phyloP scores from a whole-genome alignment of 2,888 invertebrate genomes.

The Camponotus fellah region DNA sequence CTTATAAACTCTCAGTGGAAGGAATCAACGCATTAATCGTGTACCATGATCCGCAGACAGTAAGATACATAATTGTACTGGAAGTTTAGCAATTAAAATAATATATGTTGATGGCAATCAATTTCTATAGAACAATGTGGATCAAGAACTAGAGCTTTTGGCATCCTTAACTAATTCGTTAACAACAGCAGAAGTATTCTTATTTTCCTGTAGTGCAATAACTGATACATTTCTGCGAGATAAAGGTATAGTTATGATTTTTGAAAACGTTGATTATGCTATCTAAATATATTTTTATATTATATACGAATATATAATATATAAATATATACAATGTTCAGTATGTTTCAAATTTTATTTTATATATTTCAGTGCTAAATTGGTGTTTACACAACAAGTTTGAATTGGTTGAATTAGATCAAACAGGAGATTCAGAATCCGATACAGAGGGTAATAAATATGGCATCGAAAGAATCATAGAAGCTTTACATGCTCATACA shows the following conservation, averaged over 20 bases:
- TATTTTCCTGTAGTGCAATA: conserved; percentile 79
- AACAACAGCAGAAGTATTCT: conserved; percentile 78
- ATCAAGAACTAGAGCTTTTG: conserved; percentile 77
- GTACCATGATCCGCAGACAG: conserved; percentile 88
- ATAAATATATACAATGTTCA: not conserved
- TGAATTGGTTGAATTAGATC: conserved; percentile 89
- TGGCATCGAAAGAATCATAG: conserved; percentile 90
- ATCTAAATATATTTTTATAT: not conserved
- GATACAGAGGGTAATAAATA: conserved; percentile 88
- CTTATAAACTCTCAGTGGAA: conserved; percentile 86
- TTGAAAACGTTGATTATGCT: not conserved
- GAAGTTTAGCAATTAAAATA: not conserved
- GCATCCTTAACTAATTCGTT: conserved; percentile 74
- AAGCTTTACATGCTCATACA: conserved; percentile 91
- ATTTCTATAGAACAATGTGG: conserved; percentile 77
- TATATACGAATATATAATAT: not conserved
- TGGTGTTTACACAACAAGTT: conserved; percentile 91
- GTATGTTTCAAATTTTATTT: conserved; percentile 17
- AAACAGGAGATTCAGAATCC: conserved; percentile 84
- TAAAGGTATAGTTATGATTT: conserved; percentile 86
- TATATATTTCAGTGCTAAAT: conserved; percentile 85
- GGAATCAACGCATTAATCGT: conserved; percentile 89
- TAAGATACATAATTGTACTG: conserved; percentile 62
- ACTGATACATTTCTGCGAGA: conserved; percentile 82
- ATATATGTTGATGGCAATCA: conserved; percentile 52